Percentiles rank a stretch among this genome's conserved stretches.
Conservation (phyloP, 1,140 invertebrate species). For the Telenomus remus region DNA sequence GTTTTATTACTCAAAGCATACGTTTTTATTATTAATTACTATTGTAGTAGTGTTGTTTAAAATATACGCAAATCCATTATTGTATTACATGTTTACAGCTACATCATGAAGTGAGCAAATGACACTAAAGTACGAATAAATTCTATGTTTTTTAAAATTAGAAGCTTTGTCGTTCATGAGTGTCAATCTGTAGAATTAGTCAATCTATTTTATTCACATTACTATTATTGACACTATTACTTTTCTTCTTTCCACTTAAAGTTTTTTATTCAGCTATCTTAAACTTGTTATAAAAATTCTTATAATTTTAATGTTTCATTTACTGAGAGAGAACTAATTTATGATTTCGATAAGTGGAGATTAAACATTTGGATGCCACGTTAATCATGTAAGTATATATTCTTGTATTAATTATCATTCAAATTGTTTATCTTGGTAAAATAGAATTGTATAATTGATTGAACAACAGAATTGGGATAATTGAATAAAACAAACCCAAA, state of each 20-base stretch:
- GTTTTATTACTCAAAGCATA: slow-evolving; percentile 56
- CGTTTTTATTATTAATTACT: slow-evolving; percentile 57
- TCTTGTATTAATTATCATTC: no score
- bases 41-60: slow-evolving; percentile 60
- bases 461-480: no score
- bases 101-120: slow-evolving; percentile 60
- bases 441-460: no score
- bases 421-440: no score
- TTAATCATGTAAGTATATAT: no score
- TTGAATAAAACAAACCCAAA: not conserved
- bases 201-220: not conserved
- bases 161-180: slow-evolving; percentile 55
- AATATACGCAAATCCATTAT: slow-evolving; percentile 60
- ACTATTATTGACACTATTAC: not conserved
- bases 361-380: no score
- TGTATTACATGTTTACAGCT: slow-evolving; percentile 60
- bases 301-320: no score
- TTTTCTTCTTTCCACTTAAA: not conserved
- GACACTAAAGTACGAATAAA: slow-evolving; percentile 60
- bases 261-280: not conserved
- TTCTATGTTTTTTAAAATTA: slow-evolving; percentile 62
- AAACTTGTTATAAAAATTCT: no score
- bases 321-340: no score
- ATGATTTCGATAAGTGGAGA: no score
- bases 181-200: slow-evolving; percentile 13